Base-by-base conservation (phyloP, 2,113 vertebrate genomes). In the Verasper variegatus region DNA sequence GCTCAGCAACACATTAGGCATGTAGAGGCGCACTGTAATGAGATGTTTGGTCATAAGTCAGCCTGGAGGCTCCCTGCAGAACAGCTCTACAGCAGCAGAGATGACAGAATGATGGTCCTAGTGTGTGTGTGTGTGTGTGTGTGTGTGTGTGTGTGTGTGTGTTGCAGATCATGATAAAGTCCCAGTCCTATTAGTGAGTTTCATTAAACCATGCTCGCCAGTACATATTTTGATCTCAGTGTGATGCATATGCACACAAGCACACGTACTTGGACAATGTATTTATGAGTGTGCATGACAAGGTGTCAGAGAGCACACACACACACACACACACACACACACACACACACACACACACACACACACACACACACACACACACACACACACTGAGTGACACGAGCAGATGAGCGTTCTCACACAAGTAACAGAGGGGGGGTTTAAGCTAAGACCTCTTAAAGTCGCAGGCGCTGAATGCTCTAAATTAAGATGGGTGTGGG, bases 31-130 rank as follows among this genome's bases (percentile, higher is more conserved):
- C 17, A 14, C 27, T 55, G 52, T 80, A 71, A 76, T 78, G 76
- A 68, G 24, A 66, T 40, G 66, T 67, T 57, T 7, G 71, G 77
- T 68, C 74, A 71, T 86, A 86, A 84, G 13, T 90, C 84, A 85
- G 66, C 60, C 78, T 47, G 59, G 51, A 78, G 80, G 83, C 74
- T 78, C 81, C 68, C 66, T 0, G 14, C 76, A 58, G 77, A 80
- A 35, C 72, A 31, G 79, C 71, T 64, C 56, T 12, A 78, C 74
- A 68, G 84, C 88, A 67, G 68, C 70, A 68, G 27, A 62, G 51
- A 79, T 56, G 66, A 67, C 35, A 87, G 71, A 88, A 65, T 82
- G 78, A 88, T 83, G 72, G 65, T 74, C 52, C 35, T 27, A 49
- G 78, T 49, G 64, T 42, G 51, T 49, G 31, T 42, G 55, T 56